A percentile compares a stretch with the other conserved stretches of the same genome.
These are phyloP conservation scores for Oplegnathus fasciatus DNA, from an alignment of 2,113 vertebrate genomes.

Conservation along the genomic window DNA sequence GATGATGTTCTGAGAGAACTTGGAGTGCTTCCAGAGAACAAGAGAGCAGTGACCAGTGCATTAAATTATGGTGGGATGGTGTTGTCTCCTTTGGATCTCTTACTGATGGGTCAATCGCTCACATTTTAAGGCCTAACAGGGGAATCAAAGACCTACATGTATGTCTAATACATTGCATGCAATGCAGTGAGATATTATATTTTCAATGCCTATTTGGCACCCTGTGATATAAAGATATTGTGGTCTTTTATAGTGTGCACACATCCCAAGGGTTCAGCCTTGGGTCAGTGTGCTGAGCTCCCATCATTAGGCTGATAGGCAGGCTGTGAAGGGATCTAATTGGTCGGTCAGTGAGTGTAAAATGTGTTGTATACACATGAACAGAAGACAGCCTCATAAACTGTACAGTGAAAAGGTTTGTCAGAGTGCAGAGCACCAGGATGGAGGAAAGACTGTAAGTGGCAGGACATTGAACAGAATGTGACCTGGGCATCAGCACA, in stretches of 20 bases:
- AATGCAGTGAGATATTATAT: neutral
- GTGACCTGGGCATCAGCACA: constrained; percentile 34
- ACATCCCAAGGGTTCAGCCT: constrained; percentile 61
- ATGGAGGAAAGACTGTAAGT: constrained; percentile 34
- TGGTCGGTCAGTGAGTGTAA: constrained; percentile 72
- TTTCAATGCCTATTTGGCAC: neutral
- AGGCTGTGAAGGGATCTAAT: constrained; percentile 72
- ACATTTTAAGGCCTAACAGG: neutral
- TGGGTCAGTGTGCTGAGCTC: constrained; percentile 67
- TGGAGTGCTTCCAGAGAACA: neutral
- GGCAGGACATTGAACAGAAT: constrained; percentile 38
- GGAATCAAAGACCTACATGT: neutral
- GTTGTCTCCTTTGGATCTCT: neutral
- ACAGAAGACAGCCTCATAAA: constrained; percentile 69
- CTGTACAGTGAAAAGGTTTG: constrained; percentile 50
- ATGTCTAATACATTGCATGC: neutral
- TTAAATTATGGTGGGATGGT: neutral
- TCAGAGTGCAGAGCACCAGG: constrained; percentile 38
- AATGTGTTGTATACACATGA: constrained; percentile 67
- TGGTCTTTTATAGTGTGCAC: constrained; percentile 25
- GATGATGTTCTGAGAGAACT: neutral
- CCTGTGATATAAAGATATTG: constrained; percentile 19
- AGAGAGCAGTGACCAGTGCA: neutral
- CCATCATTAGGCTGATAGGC: constrained; percentile 71
- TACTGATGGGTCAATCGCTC: neutral